Conservation (phyloP, 2,113 vertebrate genomes). For the Paratilapia polleni region DNA sequence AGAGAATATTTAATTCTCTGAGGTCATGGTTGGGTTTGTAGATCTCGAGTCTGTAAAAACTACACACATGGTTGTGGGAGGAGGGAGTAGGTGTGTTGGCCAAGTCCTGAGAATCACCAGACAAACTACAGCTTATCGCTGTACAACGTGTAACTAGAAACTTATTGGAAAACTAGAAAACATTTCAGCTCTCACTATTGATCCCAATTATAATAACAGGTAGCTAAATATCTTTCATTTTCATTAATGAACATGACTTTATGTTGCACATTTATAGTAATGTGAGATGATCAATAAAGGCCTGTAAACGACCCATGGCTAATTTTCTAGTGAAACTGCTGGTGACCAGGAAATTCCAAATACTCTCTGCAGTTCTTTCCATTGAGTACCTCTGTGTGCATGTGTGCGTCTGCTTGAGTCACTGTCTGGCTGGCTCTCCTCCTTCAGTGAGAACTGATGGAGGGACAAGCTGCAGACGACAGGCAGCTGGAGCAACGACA, state of each 20-base stretch:
- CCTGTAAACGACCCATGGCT: background rate
- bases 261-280: background rate
- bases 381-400: constrained; percentile 36
- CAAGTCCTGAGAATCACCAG: constrained; percentile 41
- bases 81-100: constrained; percentile 25
- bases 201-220: background rate
- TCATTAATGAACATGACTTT: constrained; percentile 7
- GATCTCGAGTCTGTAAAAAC: constrained; percentile 55
- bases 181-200: background rate
- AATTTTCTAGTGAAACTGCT: constrained; percentile 1
- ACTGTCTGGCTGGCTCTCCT: constrained; percentile 41
- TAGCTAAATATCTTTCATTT: constrained; percentile 9
- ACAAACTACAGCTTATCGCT: constrained; percentile 14
- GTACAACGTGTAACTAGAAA: constrained; percentile 54
- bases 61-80: constrained; percentile 56
- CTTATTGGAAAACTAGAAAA: constrained; percentile 41
- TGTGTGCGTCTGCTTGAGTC: constrained; percentile 43
- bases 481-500: constrained; percentile 63
- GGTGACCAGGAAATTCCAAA: constrained; percentile 55
- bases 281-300: background rate
- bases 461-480: constrained; percentile 53
- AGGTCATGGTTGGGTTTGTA: constrained; percentile 69
- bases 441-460: constrained; percentile 36
- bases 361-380: constrained; percentile 58
- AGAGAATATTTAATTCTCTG: constrained; percentile 67